Evolutionary conservation across 2,113 vertebrate species (phyloP).

Genomic region (Rhea pennata): DNA sequence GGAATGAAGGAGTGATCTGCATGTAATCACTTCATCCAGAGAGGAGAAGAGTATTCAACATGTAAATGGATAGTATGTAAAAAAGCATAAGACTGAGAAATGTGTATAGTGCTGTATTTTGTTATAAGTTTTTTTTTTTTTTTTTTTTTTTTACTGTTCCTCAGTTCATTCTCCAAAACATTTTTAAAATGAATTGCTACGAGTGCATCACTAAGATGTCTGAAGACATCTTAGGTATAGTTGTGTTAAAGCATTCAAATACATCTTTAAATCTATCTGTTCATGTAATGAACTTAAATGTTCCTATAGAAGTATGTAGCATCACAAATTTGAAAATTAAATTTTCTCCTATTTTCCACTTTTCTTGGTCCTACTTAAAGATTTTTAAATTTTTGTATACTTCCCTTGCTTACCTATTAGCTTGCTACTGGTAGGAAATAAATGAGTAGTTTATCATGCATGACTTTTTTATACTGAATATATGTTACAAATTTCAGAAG

Average conservation of each 20-base stretch:
- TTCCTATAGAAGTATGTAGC: neutral
- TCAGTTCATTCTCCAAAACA: neutral
- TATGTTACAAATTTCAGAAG: neutral
- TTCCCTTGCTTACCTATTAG: neutral
- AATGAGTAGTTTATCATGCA: neutral
- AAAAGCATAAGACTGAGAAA: neutral
- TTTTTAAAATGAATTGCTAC: neutral
- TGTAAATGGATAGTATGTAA: neutral
- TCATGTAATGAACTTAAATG: neutral
- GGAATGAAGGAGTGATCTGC: neutral
- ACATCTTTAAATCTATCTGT: neutral
- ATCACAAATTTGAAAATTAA: neutral
- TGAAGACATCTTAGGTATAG: neutral
- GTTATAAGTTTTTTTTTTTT: neutral
- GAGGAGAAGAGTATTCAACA: neutral
- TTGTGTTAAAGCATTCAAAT: neutral
- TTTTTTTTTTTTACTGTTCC: neutral
- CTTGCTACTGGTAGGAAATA: neutral
- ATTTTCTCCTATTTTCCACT: neutral
- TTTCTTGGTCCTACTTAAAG: neutral
- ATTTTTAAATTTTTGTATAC: neutral
- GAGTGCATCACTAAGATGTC: neutral
- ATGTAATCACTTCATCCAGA: slow-evolving; percentile 19
- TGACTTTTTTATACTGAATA: neutral
- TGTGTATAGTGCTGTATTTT: neutral